phyloP scores from a whole-genome alignment of 2,888 invertebrate species.

The Stenotaenia linearis region DNA sequence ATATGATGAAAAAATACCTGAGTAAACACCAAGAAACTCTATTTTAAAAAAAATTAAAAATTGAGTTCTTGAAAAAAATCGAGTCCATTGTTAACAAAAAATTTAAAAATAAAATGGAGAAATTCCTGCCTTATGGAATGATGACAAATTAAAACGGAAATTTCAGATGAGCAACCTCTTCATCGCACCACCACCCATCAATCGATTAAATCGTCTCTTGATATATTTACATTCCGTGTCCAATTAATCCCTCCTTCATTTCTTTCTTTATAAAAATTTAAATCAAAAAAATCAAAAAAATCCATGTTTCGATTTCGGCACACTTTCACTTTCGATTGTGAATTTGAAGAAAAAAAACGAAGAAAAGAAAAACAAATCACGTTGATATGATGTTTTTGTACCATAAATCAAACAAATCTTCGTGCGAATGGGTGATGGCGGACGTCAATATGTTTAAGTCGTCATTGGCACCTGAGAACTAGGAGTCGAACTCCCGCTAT shows the following conservation, averaged over 20 bases:
- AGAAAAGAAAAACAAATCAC: not conserved
- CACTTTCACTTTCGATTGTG: not conserved
- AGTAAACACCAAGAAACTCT: not conserved
- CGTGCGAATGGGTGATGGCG: not conserved
- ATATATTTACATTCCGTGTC: too few species aligned
- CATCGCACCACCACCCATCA: not conserved
- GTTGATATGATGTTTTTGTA: constrained; percentile 2
- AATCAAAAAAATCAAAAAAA: too few species aligned
- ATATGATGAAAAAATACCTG: constrained; percentile 7
- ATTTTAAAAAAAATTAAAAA: not conserved
- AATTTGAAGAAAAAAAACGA: not conserved
- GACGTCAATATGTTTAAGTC: constrained; percentile 15
- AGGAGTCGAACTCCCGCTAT: constrained; percentile 48
- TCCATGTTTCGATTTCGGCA: too few species aligned
- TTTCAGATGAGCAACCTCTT: constrained; percentile 17
- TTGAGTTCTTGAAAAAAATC: not conserved
- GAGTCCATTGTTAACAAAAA: not conserved
- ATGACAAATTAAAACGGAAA: constrained; percentile 26
- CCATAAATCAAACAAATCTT: not conserved
- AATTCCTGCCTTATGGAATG: constrained; percentile 3
- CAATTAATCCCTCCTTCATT: too few species aligned
- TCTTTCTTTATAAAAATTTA: too few species aligned
- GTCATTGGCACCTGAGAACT: constrained; percentile 45
- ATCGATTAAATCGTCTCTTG: not conserved
- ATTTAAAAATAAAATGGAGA: not conserved